Conservation (phyloP, 1,140 invertebrate genomes). For the Hylaeus anthracinus region DNA sequence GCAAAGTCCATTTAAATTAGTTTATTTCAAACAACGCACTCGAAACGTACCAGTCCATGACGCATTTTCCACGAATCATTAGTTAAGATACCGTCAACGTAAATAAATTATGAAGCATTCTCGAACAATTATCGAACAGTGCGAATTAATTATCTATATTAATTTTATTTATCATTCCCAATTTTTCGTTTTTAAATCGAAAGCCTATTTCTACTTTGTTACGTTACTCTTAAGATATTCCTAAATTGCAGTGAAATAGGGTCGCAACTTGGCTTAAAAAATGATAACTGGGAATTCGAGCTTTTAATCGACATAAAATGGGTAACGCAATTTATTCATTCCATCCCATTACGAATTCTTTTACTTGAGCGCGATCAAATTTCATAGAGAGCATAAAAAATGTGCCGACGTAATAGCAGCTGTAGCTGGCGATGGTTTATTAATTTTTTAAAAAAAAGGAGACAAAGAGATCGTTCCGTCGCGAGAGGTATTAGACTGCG, state of each 20-base stretch:
- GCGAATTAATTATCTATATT: too few species aligned
- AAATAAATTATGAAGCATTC: too few species aligned
- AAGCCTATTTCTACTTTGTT: too few species aligned
- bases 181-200: too few species aligned
- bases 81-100: too few species aligned
- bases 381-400: conserved; percentile 24
- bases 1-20: conserved; percentile 32
- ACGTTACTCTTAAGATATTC: too few species aligned
- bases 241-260: too few species aligned
- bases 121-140: too few species aligned
- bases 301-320: conserved; percentile 1
- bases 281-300: neutral
- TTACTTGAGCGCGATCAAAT: conserved; percentile 23
- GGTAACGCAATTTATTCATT: conserved; percentile 29
- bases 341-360: conserved; percentile 19
- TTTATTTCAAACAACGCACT: conserved; percentile 5
- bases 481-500: conserved; percentile 6
- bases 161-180: too few species aligned
- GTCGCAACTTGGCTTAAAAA: too few species aligned
- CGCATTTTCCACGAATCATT: neutral
- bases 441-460: neutral
- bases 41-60: neutral
- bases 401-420: conserved; percentile 11
- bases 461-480: conserved; percentile 7
- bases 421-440: conserved; percentile 6